Evolutionary conservation across 2,797 vertebrate species (phyloP).

Genomic region (Arremon aurantiirostris): DNA sequence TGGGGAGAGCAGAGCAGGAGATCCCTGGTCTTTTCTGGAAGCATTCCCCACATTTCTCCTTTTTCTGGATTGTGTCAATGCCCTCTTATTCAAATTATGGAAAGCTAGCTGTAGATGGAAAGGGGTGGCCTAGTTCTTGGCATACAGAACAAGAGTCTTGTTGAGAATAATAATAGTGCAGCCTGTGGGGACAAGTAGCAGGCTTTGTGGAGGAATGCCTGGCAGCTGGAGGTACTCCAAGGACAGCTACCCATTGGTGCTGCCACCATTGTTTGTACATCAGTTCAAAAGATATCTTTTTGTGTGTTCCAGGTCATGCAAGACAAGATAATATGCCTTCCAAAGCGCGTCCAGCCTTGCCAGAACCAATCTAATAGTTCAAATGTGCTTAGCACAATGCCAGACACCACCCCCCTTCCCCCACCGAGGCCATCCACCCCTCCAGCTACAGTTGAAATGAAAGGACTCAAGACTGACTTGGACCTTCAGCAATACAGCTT

Average conservation of each 20-base stretch:
- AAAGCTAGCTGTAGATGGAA: neutral
- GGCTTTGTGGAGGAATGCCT: neutral
- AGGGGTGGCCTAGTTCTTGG: neutral
- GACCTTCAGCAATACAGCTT: slow-evolving; percentile 97
- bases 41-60: neutral
- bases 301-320: slow-evolving; percentile 92
- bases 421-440: slow-evolving; percentile 70
- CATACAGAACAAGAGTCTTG: neutral
- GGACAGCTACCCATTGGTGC: slow-evolving; percentile 42
- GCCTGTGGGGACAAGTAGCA: neutral
- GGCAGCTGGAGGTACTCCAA: slow-evolving; percentile 2
- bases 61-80: neutral
- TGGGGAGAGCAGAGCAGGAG: neutral
- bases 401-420: slow-evolving; percentile 69
- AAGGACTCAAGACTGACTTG: slow-evolving; percentile 91
- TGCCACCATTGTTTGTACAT: slow-evolving; percentile 16
- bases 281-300: slow-evolving; percentile 59
- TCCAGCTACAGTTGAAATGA: slow-evolving; percentile 86
- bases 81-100: neutral
- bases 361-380: slow-evolving; percentile 78
- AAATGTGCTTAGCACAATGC: slow-evolving; percentile 68
- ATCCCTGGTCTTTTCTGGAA: neutral
- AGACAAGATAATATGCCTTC: slow-evolving; percentile 99
- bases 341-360: slow-evolving; percentile 77
- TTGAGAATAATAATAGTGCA: neutral